phyloP scores from a whole-genome alignment of 2,888 invertebrate species.

The Cryptophagus acutangulus region DNA sequence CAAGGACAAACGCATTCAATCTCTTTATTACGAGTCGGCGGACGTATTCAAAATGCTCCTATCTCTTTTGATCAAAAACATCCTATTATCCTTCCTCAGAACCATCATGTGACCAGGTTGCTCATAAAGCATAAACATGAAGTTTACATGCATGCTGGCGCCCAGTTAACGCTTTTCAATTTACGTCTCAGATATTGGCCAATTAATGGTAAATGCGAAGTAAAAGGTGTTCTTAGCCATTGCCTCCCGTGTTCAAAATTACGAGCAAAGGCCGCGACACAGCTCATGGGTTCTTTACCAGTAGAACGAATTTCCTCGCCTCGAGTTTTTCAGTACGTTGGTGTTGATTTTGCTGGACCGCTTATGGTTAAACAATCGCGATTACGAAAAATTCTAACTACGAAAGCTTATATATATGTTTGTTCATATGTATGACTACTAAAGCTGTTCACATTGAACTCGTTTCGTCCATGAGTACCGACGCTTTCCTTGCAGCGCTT shows the following conservation, averaged over 20 bases:
- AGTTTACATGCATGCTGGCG: constrained; percentile 5
- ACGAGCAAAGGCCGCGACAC: not conserved
- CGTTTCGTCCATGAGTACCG: constrained; percentile 9
- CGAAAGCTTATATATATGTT: constrained; percentile 14
- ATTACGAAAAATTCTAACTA: not conserved
- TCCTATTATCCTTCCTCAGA: constrained; percentile 9
- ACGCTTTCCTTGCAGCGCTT: constrained; percentile 13
- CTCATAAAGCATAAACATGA: constrained; percentile 4
- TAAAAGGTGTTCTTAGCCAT: not conserved
- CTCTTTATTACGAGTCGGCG: constrained; percentile 11
- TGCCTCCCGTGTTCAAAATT: constrained; percentile 10
- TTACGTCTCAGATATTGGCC: constrained; percentile 10
- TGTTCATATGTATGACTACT: constrained; percentile 13
- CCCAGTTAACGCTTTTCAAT: not conserved
- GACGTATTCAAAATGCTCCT: constrained; percentile 3
- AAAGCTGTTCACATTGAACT: constrained; percentile 15
- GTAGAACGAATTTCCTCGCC: not conserved
- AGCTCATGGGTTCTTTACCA: constrained; percentile 13
- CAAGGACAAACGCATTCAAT: not conserved
- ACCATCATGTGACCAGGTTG: constrained; percentile 4
- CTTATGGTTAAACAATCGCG: constrained; percentile 5
- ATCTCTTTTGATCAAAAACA: constrained; percentile 2
- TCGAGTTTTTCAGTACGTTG: constrained; percentile 9
- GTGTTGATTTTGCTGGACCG: constrained; percentile 17
- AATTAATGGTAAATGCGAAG: not conserved